A percentile compares a stretch with the other conserved stretches of the same genome.
Conservation (phyloP, 2,888 invertebrate genomes). For the Volucella bombylans region DNA sequence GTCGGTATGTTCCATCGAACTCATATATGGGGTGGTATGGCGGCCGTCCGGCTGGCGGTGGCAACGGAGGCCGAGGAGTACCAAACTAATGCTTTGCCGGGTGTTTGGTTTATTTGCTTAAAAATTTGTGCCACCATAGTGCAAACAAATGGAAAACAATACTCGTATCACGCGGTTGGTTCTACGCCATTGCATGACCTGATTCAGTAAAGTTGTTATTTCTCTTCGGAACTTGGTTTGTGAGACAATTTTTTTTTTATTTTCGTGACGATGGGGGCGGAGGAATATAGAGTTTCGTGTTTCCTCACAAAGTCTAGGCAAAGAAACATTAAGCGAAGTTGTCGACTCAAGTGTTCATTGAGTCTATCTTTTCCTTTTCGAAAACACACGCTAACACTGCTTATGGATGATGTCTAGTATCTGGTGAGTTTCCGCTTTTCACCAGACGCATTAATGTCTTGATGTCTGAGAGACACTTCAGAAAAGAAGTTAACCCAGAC, state of each 20-base stretch:
- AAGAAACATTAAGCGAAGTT: no score
- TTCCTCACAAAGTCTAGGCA: no score
- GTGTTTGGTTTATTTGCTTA: slow-evolving; percentile 16
- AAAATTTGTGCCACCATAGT: slow-evolving; percentile 33
- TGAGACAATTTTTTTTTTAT: no score
- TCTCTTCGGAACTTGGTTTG: background rate
- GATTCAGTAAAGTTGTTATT: slow-evolving; percentile 25
- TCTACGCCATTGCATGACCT: slow-evolving; percentile 54
- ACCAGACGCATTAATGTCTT: slow-evolving; percentile 16
- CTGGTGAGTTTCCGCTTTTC: slow-evolving; percentile 58
- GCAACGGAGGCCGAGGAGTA: background rate
- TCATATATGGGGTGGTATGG: slow-evolving; percentile 12
- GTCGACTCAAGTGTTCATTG: background rate
- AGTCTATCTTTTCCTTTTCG: slow-evolving; percentile 10
- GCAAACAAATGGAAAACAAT: slow-evolving; percentile 48
- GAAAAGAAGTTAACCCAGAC: background rate
- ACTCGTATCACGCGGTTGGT: slow-evolving; percentile 12
- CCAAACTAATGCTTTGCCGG: no score
- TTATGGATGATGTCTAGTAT: slow-evolving; percentile 67
- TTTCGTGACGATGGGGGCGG: no score
- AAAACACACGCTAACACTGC: background rate
- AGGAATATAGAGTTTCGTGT: no score
- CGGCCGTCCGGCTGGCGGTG: background rate
- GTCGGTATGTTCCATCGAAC: slow-evolving; percentile 13
- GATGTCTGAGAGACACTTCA: slow-evolving; percentile 1